A percentile compares a stretch with the other conserved stretches of the same genome.
These are phyloP conservation scores for Drosophila ambigua DNA, from an alignment of 1,140 invertebrate genomes.

Conservation along the genomic window DNA sequence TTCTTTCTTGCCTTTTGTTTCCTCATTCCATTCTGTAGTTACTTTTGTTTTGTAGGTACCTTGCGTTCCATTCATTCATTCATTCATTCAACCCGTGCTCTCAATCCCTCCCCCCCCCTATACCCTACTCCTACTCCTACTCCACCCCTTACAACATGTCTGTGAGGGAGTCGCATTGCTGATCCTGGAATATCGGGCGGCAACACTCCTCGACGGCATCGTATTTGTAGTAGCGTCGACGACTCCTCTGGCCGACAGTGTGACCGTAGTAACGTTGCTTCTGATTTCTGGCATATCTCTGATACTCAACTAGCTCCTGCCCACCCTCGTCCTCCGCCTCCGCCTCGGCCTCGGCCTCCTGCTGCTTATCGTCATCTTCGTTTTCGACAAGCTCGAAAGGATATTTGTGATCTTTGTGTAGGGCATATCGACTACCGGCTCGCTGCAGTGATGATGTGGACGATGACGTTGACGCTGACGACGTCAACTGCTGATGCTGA, in stretches of 20 bases:
- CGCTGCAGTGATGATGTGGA: constrained; percentile 42
- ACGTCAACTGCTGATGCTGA: constrained; percentile 39
- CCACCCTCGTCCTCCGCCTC: not conserved
- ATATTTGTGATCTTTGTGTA: constrained; percentile 22
- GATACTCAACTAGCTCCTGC: constrained; percentile 12
- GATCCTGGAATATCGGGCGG: constrained; percentile 74
- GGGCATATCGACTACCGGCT: not conserved
- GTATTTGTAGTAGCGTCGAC: constrained; percentile 63
- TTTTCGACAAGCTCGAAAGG: constrained; percentile 32
- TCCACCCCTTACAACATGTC: constrained; percentile 62
- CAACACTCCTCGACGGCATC: constrained; percentile 75
- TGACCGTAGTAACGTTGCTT: constrained; percentile 2
- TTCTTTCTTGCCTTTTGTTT: not conserved
- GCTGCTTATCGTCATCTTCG: not conserved
- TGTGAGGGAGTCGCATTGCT: constrained; percentile 66
- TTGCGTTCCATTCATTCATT: constrained; percentile 53
- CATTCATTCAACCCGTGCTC: not conserved
- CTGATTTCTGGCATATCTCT: constrained; percentile 13
- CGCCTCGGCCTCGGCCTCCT: not conserved
- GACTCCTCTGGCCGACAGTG: constrained; percentile 26
- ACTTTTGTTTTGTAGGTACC: constrained; percentile 62
- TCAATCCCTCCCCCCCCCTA: not conserved
- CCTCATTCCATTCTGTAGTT: constrained; percentile 44
- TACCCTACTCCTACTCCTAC: not conserved
- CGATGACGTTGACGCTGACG: constrained; percentile 37